A percentile compares a stretch with the other conserved stretches of the same genome.
phyloP scores from a whole-genome alignment of 2,113 vertebrate genomes.

The Sapajus apella region DNA sequence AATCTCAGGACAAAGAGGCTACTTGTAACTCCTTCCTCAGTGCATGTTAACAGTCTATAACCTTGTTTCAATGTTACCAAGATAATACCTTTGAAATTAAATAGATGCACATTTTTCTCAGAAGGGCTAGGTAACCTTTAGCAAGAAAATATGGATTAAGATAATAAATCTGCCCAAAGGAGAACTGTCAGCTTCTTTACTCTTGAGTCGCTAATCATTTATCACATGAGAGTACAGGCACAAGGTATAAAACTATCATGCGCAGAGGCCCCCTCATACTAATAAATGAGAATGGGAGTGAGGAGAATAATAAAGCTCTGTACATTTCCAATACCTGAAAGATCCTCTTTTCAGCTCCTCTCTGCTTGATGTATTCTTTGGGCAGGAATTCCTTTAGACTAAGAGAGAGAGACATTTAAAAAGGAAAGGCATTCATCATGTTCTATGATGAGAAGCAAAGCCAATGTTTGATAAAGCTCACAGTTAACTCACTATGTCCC shows the following conservation, averaged over 20 bases:
- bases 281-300: background rate
- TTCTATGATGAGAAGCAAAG: constrained; percentile 14
- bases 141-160: constrained; percentile 66
- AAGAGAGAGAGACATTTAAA: background rate
- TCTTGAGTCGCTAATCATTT: constrained; percentile 44
- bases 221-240: background rate
- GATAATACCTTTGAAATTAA: constrained; percentile 39
- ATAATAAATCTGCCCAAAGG: constrained; percentile 65
- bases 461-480: constrained; percentile 19
- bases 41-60: background rate
- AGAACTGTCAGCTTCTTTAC: constrained; percentile 54
- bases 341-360: constrained; percentile 89
- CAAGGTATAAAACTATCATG: background rate
- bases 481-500: background rate
- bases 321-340: constrained; percentile 86
- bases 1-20: constrained; percentile 41
- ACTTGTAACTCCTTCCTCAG: background rate
- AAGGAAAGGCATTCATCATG: constrained; percentile 13
- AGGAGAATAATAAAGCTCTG: background rate
- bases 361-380: constrained; percentile 91
- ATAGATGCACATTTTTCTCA: constrained; percentile 40
- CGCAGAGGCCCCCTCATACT: background rate
- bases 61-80: constrained; percentile 34
- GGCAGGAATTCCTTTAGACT: constrained; percentile 91
- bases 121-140: constrained; percentile 67